Evolutionary conservation across 2,797 vertebrate species (phyloP).

Genomic region (Centroberyx gerrardi): DNA sequence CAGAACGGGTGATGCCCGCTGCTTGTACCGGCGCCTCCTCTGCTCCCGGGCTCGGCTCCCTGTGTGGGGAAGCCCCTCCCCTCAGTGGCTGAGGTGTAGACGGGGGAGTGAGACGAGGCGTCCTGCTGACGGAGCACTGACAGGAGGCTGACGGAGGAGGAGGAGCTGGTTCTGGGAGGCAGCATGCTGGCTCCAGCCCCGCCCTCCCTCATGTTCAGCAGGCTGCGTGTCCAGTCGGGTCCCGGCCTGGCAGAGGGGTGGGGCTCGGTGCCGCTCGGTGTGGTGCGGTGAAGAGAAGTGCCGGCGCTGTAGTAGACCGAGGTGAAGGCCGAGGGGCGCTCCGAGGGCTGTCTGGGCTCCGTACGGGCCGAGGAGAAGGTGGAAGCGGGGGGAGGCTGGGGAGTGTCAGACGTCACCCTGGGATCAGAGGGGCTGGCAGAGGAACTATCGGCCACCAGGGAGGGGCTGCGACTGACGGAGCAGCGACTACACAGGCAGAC

Average conservation of each 20-base stretch:
- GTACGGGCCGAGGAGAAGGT: slow-evolving; percentile 95
- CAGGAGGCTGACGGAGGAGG: slow-evolving; percentile 95
- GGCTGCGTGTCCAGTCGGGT: slow-evolving; percentile 92
- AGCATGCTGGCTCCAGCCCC: slow-evolving; percentile 86
- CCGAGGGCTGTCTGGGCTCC: slow-evolving; percentile 91
- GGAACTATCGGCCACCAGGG: slow-evolving; percentile 84
- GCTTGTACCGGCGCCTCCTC: slow-evolving; percentile 85
- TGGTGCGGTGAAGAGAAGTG: slow-evolving; percentile 88
- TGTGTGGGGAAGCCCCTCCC: slow-evolving; percentile 91
- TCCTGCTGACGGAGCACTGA: slow-evolving; percentile 95
- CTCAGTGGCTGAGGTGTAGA: slow-evolving; percentile 97
- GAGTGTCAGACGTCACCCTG: slow-evolving; percentile 74
- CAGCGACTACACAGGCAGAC: slow-evolving; percentile 96
- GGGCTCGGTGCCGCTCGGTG: slow-evolving; percentile 83
- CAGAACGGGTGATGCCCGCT: slow-evolving; percentile 87
- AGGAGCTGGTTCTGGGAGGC: slow-evolving; percentile 96
- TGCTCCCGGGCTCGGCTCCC: slow-evolving; percentile 77
- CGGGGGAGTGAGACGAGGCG: slow-evolving; percentile 92
- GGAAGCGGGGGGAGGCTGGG: slow-evolving; percentile 84
- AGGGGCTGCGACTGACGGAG: slow-evolving; percentile 87
- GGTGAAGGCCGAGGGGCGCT: slow-evolving; percentile 97
- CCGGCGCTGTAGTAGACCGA: slow-evolving; percentile 95
- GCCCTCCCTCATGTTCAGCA: slow-evolving; percentile 90
- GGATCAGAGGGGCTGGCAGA: slow-evolving; percentile 83
- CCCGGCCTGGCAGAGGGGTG: slow-evolving; percentile 36